These are phyloP conservation scores for Chydorus sphaericus DNA, from an alignment of 2,888 invertebrate species.

Conservation along the genomic window DNA sequence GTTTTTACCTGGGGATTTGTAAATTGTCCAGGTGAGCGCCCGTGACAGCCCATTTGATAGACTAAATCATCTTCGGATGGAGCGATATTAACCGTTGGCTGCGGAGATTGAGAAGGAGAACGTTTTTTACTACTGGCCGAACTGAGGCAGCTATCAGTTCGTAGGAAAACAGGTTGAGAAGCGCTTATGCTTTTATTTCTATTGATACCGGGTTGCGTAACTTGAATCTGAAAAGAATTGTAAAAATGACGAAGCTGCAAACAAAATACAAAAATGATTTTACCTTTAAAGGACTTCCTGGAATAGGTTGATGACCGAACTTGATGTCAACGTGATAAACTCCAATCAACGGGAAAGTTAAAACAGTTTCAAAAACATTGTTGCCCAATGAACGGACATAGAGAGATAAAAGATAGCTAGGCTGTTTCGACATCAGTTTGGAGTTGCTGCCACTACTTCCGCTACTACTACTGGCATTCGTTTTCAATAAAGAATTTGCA, in stretches of 20 bases:
- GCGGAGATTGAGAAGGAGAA: neutral
- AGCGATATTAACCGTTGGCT: neutral
- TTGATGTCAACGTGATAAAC: neutral
- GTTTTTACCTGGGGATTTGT: conserved; percentile 32
- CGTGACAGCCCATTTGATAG: conserved; percentile 32
- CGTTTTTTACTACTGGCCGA: neutral
- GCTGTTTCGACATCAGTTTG: neutral
- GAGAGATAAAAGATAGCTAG: neutral
- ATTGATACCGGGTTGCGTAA: too few species aligned
- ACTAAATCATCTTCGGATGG: conserved; percentile 22
- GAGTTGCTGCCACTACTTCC: neutral
- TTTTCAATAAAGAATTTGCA: too few species aligned
- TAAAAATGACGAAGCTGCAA: too few species aligned
- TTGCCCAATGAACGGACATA: neutral
- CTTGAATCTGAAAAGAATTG: too few species aligned
- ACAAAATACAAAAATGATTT: neutral
- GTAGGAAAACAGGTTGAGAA: too few species aligned
- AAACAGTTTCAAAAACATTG: neutral
- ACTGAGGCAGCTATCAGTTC: too few species aligned
- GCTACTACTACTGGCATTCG: neutral
- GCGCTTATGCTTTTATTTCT: too few species aligned
- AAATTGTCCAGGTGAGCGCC: conserved; percentile 36
- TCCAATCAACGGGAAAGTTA: neutral
- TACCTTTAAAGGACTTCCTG: conserved; percentile 5
- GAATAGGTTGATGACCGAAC: neutral